Percentiles rank a stretch among this genome's conserved stretches.
Evolutionary conservation across 2,797 vertebrate species (phyloP).

Genomic region (Sparidentex hasta): DNA sequence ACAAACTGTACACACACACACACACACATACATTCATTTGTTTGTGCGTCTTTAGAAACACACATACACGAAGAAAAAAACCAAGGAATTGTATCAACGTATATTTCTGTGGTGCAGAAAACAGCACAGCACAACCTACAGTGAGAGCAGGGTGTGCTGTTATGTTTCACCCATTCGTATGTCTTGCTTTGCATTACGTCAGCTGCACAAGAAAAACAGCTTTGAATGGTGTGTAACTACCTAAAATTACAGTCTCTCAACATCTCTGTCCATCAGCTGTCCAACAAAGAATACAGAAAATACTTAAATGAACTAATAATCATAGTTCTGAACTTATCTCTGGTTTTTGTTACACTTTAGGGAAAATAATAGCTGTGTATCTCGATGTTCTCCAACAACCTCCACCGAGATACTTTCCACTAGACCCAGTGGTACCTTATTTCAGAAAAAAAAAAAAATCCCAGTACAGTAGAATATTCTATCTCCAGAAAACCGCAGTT

Average conservation of each 20-base stretch:
- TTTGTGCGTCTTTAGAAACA: slow-evolving; percentile 12
- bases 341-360: background rate
- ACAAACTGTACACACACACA: slow-evolving; percentile 16
- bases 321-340: background rate
- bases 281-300: background rate
- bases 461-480: no score
- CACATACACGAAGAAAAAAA: slow-evolving; percentile 8
- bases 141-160: background rate
- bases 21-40: slow-evolving; percentile 4
- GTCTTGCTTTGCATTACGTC: no score
- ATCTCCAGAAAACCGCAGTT: no score
- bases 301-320: background rate
- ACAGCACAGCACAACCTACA: background rate
- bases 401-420: background rate
- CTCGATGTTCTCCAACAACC: slow-evolving; percentile 1
- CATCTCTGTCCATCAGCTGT: background rate
- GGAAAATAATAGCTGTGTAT: background rate
- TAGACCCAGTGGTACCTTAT: no score
- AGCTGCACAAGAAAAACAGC: background rate
- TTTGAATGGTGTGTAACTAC: no score
- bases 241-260: background rate
- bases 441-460: no score
- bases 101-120: slow-evolving; percentile 2
- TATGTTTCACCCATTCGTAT: background rate
- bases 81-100: background rate